These are phyloP conservation scores for Cossypha dichroa DNA, from an alignment of 2,797 vertebrate genomes.

Conservation along the genomic window DNA sequence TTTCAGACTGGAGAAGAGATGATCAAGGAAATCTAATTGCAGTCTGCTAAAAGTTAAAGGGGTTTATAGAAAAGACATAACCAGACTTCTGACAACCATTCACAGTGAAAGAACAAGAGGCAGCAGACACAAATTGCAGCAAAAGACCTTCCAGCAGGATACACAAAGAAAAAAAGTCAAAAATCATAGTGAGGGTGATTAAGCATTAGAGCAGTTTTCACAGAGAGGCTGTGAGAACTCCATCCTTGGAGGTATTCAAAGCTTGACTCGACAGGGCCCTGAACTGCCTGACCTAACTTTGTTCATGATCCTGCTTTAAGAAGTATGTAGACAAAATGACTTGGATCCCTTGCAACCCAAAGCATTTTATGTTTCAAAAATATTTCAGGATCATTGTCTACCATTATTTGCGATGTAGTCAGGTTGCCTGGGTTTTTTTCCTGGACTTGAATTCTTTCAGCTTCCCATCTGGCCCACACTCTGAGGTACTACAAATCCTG, in stretches of 20 bases:
- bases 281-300: neutral
- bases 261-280: neutral
- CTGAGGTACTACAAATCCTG: neutral
- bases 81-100: neutral
- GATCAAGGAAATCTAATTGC: neutral
- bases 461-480: neutral
- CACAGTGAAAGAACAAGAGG: neutral
- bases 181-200: neutral
- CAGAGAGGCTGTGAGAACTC: neutral
- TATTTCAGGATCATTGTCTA: neutral
- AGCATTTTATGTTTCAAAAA: neutral
- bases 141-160: neutral
- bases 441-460: neutral
- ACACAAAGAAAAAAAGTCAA: neutral
- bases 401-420: neutral
- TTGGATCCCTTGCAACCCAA: neutral
- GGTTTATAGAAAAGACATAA: neutral
- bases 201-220: neutral
- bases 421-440: neutral
- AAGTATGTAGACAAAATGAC: neutral
- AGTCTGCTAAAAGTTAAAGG: neutral
- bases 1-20: neutral
- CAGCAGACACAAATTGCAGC: neutral
- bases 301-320: neutral
- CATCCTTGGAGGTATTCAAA: neutral